These are phyloP conservation scores for Ovis canadensis DNA, from an alignment of 2,113 vertebrate species.

Conservation along the genomic window DNA sequence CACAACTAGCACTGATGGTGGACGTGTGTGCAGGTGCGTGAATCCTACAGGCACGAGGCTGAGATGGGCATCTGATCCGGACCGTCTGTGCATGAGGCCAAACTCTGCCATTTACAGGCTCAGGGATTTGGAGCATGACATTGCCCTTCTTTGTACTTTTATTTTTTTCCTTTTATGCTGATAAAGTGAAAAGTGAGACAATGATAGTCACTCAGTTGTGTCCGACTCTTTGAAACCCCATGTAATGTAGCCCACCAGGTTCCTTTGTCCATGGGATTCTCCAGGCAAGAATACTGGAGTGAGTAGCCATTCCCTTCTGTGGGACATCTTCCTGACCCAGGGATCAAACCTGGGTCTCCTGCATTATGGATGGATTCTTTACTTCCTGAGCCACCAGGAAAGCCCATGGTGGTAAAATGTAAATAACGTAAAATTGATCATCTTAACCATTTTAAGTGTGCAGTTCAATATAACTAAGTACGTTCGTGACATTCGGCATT, in stretches of 20 bases:
- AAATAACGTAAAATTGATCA: not conserved
- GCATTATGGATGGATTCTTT: not conserved
- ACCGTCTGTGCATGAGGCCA: not conserved
- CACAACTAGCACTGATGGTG: not conserved
- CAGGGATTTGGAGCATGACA: not conserved
- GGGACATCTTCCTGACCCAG: not conserved
- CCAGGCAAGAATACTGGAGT: not conserved
- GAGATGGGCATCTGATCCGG: not conserved
- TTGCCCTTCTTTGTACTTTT: not conserved
- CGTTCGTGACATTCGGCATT: not conserved
- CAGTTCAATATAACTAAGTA: not conserved
- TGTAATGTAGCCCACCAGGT: not conserved
- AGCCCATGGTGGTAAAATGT: not conserved
- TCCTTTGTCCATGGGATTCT: not conserved
- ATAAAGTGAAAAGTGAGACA: not conserved
- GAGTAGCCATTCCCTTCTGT: not conserved
- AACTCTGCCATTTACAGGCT: not conserved
- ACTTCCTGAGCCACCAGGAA: not conserved
- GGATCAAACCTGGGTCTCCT: not conserved
- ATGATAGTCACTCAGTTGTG: not conserved
- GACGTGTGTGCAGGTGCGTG: rapidly evolving
- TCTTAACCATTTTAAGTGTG: not conserved
- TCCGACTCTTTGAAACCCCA: not conserved
- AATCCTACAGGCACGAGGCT: not conserved
- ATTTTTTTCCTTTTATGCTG: not conserved